Conservation (phyloP, 2,797 vertebrate genomes). For the Sebastes elongatus region DNA sequence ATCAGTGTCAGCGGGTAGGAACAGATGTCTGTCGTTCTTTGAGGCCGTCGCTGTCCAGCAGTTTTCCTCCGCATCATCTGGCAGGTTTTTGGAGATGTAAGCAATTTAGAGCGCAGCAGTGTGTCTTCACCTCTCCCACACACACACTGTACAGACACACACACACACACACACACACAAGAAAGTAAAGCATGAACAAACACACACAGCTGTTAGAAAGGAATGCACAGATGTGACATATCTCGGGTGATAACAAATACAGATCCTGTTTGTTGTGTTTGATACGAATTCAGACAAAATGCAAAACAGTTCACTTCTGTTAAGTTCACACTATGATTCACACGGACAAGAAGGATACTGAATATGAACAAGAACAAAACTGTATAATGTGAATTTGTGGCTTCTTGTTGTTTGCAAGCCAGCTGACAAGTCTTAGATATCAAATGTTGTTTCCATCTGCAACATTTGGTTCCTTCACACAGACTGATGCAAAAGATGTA, state of each 20-base stretch:
- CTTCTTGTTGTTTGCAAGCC: background rate
- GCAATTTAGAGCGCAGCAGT: conserved; percentile 51
- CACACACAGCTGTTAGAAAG: background rate
- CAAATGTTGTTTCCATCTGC: background rate
- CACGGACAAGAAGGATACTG: background rate
- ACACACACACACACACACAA: background rate
- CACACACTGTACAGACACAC: background rate
- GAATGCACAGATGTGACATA: background rate
- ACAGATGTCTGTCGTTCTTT: conserved; percentile 47
- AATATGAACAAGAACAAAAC: background rate
- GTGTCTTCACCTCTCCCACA: background rate
- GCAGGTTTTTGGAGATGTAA: conserved; percentile 50
- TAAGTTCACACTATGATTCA: background rate
- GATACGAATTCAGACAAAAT: background rate
- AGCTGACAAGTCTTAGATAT: background rate
- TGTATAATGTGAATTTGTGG: background rate
- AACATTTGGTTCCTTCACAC: background rate
- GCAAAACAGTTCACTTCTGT: background rate
- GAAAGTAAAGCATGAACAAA: background rate
- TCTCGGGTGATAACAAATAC: background rate
- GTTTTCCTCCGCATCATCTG: conserved; percentile 29
- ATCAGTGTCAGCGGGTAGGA: conserved; percentile 15
- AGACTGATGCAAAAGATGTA: background rate
- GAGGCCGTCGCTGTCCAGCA: conserved; percentile 18
- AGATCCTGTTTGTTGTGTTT: background rate